A percentile compares a stretch with the other conserved stretches of the same genome.
Conservation (phyloP, 2,888 invertebrate species). For the Charanyca ferruginea region DNA sequence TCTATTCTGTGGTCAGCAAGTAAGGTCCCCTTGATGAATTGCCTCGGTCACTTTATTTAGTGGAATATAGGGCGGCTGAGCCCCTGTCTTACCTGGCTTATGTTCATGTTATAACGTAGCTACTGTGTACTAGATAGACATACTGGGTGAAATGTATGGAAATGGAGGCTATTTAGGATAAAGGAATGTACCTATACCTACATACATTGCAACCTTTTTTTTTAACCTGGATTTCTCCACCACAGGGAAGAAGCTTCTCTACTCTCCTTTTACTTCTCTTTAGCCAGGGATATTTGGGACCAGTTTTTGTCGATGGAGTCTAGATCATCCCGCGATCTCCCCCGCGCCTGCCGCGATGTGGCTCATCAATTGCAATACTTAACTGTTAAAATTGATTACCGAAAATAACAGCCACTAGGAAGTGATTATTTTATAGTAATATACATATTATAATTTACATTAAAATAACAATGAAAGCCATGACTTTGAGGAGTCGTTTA, state of each 20-base stretch:
- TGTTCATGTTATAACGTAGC: slow-evolving; percentile 18
- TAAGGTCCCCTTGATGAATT: slow-evolving; percentile 63
- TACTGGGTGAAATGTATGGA: slow-evolving; percentile 20
- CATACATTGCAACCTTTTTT: too few species aligned
- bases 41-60: slow-evolving; percentile 65
- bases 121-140: background rate
- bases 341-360: too few species aligned
- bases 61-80: slow-evolving; percentile 42
- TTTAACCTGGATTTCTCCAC: too few species aligned
- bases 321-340: too few species aligned
- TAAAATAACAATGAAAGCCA: background rate
- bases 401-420: too few species aligned
- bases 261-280: too few species aligned
- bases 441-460: background rate
- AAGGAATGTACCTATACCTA: background rate
- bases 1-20: slow-evolving; percentile 28
- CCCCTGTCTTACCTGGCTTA: slow-evolving; percentile 53
- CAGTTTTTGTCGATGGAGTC: too few species aligned
- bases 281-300: too few species aligned
- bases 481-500: background rate
- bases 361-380: too few species aligned
- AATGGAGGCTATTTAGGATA: slow-evolving; percentile 6
- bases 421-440: too few species aligned
- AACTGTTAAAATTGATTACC: too few species aligned
- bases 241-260: too few species aligned